Base-by-base conservation (phyloP, 1,140 invertebrate genomes). In the Myzus persicae region DNA sequence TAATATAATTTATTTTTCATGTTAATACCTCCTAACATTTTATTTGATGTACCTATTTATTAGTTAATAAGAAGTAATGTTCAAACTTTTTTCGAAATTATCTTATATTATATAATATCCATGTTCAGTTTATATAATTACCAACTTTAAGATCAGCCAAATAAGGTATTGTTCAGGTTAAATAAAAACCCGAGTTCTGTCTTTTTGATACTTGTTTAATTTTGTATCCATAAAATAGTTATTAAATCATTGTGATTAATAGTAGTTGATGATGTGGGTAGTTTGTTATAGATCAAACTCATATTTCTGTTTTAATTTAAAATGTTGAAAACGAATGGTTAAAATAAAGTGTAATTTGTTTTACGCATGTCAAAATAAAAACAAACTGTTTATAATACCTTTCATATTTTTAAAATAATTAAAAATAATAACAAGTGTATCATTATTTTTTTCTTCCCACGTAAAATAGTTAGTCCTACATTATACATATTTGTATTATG, bases 371-470 rank as follows among this genome's bases (percentile, higher is more conserved):
- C 59, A 76, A 76, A 76, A 76, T n/a, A 76, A 76, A 44, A 44
- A 85, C 5, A 85, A 85, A 85, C 40, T 85, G 26, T 18, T 85
- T 31, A 84, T 44, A 42, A 26, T 31, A 31, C 84, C n/a, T 89
- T 89, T 89, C n/a, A 89, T 54, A 89, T 51, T 89, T 89, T 22
- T 51, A 24, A 46, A 89, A 38, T 89, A 89, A 89, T 89, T 89
- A 89, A 89, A 89, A 88, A 89, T 51, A 85, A 85, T 85, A 89
- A 89, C n/a, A 38, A 89, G 88, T 89, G 46, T 26, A 89, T 89
- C 36, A 89, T 89, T 89, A 89, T 89, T 89, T 89, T 84, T 54
- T 89, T 89, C 88, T 89, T 89, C 88, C 88, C 88, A 89, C 88
- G 24, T 38, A 18, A 89, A 89, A 54, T 89, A 76, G 54, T 31